Conservation (phyloP, 2,797 vertebrate species). For the Myoxocephalus aenaeus region DNA sequence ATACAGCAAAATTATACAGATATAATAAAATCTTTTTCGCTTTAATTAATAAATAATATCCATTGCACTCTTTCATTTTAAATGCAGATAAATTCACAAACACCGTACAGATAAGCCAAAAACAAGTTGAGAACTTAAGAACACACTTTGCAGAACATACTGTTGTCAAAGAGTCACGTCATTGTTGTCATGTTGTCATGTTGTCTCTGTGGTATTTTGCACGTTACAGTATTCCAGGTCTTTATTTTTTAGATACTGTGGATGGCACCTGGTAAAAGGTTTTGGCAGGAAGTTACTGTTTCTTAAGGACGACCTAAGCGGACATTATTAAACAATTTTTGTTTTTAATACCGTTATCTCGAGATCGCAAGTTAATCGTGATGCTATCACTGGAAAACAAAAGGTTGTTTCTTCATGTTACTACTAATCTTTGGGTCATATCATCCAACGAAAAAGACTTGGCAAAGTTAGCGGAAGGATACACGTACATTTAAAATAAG, state of each 20-base stretch:
- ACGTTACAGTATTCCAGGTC: slow-evolving; percentile 70
- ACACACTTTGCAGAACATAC: slow-evolving; percentile 59
- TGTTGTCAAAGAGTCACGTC: slow-evolving; percentile 56
- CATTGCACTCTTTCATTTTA: slow-evolving; percentile 66
- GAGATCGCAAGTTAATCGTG: background rate
- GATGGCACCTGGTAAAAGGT: slow-evolving; percentile 62
- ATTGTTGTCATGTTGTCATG: slow-evolving; percentile 29
- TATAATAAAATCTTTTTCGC: slow-evolving; percentile 41
- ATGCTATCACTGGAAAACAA: background rate
- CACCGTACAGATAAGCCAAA: slow-evolving; percentile 71
- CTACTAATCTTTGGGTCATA: background rate
- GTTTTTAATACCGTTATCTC: background rate
- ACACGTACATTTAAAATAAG: background rate
- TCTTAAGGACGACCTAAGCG: background rate
- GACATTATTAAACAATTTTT: background rate
- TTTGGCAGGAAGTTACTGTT: slow-evolving; percentile 69
- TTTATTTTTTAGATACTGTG: slow-evolving; percentile 46
- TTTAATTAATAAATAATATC: slow-evolving; percentile 69
- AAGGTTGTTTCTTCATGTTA: background rate
- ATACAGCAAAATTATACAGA: slow-evolving; percentile 75
- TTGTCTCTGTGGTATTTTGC: slow-evolving; percentile 60
- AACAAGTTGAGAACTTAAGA: slow-evolving; percentile 49
- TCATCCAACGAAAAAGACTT: background rate
- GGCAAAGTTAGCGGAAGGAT: background rate
- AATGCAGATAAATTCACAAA: slow-evolving; percentile 76